These are phyloP conservation scores for Pantelozetes paolii DNA, from an alignment of 2,888 invertebrate genomes.

Conservation along the genomic window DNA sequence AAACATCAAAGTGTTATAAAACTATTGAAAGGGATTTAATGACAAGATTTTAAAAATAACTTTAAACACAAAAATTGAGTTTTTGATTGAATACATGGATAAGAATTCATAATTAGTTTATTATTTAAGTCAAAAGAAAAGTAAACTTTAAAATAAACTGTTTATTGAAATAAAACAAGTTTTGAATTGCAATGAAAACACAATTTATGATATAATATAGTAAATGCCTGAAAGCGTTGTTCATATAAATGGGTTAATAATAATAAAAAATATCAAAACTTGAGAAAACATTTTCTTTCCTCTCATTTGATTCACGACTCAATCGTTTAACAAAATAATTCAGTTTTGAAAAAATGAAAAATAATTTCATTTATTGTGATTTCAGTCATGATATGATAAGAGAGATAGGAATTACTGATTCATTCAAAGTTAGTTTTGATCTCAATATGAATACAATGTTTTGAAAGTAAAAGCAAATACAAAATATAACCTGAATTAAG, in stretches of 20 bases:
- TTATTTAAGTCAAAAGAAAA: neutral
- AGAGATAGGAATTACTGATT: neutral
- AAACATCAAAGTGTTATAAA: too few relatives aligned
- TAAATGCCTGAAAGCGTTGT: slow-evolving; percentile 13
- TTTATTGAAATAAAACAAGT: neutral
- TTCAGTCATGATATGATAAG: slow-evolving; percentile 23
- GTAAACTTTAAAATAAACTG: neutral
- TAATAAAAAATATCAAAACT: neutral
- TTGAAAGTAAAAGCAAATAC: neutral
- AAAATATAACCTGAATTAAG: too few relatives aligned
- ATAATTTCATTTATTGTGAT: neutral
- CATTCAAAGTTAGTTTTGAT: too few relatives aligned
- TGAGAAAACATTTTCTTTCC: slow-evolving; percentile 6
- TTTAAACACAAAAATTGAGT: too few relatives aligned
- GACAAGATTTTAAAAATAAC: too few relatives aligned
- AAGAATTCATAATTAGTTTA: neutral
- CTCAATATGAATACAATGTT: neutral
- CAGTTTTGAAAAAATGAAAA: slow-evolving; percentile 2
- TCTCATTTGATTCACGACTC: slow-evolving; percentile 20
- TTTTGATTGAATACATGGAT: neutral
- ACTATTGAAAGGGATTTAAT: too few relatives aligned
- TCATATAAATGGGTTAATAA: slow-evolving; percentile 23
- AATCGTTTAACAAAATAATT: slow-evolving; percentile 13
- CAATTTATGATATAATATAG: neutral
- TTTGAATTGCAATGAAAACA: slow-evolving; percentile 9